Evolutionary conservation across 2,797 vertebrate genomes (phyloP), one percentile per base, ranked within the genome.

Genomic region (Darevskia nairensis): DNA sequence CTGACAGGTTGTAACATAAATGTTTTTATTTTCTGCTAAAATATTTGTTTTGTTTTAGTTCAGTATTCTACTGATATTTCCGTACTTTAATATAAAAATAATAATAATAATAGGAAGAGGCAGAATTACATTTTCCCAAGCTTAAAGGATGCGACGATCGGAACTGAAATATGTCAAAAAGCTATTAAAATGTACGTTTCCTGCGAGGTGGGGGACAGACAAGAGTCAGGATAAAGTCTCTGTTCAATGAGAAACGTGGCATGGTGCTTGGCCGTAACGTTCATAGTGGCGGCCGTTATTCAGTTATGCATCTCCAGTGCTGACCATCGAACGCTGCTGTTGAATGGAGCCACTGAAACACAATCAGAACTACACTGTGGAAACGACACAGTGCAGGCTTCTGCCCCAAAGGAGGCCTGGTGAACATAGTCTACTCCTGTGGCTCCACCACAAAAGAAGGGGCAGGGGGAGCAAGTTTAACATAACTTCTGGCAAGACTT

Each of bases 381-480:
- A 93, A 94, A 90, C 86, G 84, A 93, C 92, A 90, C 95, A 89
- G 89, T 92, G 85, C 91, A 95, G 93, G 90, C 92, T 84, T 89
- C 78, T 27, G 72, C 50, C 87, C 81, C 90, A 86, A 90, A 89
- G 25, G 85, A 91, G 91, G 84, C 89, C 94, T 94, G 88, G 81
- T 64, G 88, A 59, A 88, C 72, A 92, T 86, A 83, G 29, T 94
- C 91, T 78, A 89, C 8, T 92, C 81, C 86, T 89, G 91, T 50
- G 76, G 83, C 86, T 94, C 74, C 83, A 86, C 86, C 75, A 77
- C 29, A 44, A 86, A 44, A 44, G 27, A 46, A 29, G 44, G 8
- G 29, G 29, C 13, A 9, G 0, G 6, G 84, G 92, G 89, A 90
- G 89, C 68, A 29, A 92, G 55, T 77, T 19, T 80, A 85, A 55